phyloP scores from a whole-genome alignment of 2,888 invertebrate species.

The Ormyrus thymus region DNA sequence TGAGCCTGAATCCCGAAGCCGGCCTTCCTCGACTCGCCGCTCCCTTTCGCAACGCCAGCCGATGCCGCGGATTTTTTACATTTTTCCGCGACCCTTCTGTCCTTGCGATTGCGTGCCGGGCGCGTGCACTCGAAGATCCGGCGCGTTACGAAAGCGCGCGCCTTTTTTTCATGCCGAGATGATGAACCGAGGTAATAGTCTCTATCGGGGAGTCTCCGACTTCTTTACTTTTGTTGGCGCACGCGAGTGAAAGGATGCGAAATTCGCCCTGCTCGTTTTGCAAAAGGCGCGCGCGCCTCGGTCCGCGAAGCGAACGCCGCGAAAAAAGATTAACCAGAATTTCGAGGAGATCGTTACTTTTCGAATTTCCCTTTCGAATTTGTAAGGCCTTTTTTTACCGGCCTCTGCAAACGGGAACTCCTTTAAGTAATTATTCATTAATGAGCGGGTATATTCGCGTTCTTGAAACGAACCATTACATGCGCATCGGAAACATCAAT shows the following conservation, averaged over 20 bases:
- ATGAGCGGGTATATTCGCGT: background rate
- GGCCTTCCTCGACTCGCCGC: constrained; percentile 26
- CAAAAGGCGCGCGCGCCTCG: constrained; percentile 3
- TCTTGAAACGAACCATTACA: background rate
- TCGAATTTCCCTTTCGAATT: constrained; percentile 20
- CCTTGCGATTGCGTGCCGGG: background rate
- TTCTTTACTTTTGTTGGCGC: background rate
- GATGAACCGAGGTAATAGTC: constrained; percentile 33
- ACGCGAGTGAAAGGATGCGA: constrained; percentile 39
- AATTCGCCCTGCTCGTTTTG: constrained; percentile 19
- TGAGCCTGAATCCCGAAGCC: background rate
- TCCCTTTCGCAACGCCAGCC: constrained; percentile 7
- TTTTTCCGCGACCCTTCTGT: constrained; percentile 12
- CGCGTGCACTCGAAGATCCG: background rate
- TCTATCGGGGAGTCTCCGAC: constrained; percentile 23
- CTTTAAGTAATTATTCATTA: constrained; percentile 31
- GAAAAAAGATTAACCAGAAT: constrained; percentile 16
- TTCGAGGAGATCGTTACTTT: constrained; percentile 9
- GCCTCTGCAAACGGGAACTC: constrained; percentile 10
- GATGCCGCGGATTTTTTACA: background rate
- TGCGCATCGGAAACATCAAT: constrained; percentile 7
- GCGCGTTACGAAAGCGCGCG: background rate
- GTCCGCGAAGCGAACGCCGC: background rate
- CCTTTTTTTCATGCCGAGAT: constrained; percentile 30
- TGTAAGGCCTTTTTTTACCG: constrained; percentile 7